Base-by-base conservation (phyloP, 2,797 vertebrate species). In the Bucorvus abyssinicus region DNA sequence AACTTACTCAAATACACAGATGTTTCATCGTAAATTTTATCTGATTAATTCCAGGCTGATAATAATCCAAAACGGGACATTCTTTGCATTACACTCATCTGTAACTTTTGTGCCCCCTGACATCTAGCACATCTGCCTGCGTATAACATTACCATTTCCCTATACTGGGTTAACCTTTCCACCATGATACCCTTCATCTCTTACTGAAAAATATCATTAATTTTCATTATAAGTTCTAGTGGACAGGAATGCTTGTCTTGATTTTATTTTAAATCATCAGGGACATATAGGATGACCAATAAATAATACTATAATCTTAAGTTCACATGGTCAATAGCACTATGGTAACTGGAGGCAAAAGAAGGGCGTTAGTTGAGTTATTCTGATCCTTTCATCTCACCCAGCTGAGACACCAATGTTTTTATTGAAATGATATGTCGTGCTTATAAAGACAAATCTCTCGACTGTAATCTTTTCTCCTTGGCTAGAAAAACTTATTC, bases 371-470 rank as follows among this genome's bases (percentile, higher is more conserved):
- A 50, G 42, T n/a, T 89, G 56, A 92, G 55, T 91, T 85, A 90
- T 76, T 75, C 68, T 55, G 63, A 74, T 32, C 60, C 77, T 88
- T 94, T 87, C 75, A 81, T 70, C 88, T 95, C 90, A 83, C 50
- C 57, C 90, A 83, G 2, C 24, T 36, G 60, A 87, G 53, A 80
- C 82, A 94, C 44, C 73, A 80, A 50, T 44, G 73, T 76, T 94
- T 94, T 83, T 52, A 70, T 29, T 87, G 64, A 84, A 94, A 95
- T 64, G 17, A 45, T 81, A 32, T 53, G 53, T 86, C 93, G 27
- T 59, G 23, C 52, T 85, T 88, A 87, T 90, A 83, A 92, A 92
- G 92, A 94, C 75, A 94, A 92, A 96, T 94, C 77, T 85, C 94
- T 59, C 74, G 52, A 49, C 74, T 95, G 79, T 88, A 94, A 83